Base-by-base conservation (phyloP, 2,797 vertebrate genomes). In the Pseudochromis fuscus region DNA sequence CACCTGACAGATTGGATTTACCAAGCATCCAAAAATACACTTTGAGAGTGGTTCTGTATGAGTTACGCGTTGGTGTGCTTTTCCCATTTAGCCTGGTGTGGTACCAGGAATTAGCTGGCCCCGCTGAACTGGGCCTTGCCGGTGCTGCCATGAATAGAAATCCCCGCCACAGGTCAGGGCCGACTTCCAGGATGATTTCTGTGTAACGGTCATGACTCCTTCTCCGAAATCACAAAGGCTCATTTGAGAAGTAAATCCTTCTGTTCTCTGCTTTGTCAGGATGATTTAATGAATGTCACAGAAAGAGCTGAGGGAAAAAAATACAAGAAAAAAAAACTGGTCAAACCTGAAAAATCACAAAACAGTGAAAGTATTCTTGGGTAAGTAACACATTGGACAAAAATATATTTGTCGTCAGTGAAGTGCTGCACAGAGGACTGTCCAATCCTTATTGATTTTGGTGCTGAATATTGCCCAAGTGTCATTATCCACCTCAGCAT, bases 41-140 rank as follows among this genome's bases (percentile, higher is more conserved):
- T 50, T 49, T 62, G 28, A 15, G 24, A 46, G 77, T 48, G 12
- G 67, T 67, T 49, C 81, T 61, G 71, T 38, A 50, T 63, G 56
- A 80, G 71, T 65, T 45, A 44, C 57, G 62, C 56, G 79, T 83
- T 65, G 57, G 62, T 72, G 66, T 85, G 79, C 46, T 79, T 85
- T 85, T 84, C 62, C 23, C 68, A 77, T 85, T 83, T 67, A 75
- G 61, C 42, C 66, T 64, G 8, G 63, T 68, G 67, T 67, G 58
- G 68, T 76, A 87, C 84, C 83, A 91, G 87, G 88, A 94, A 91
- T 93, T 91, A 93, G 87, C 84, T 87, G 90, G 90, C 90, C 88
- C 90, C 52, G 64, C 88, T 91, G 69, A 78, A 79, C 86, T 33
- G 62, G 79, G 85, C 77, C 86, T 82, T 5, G 8, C 79, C 68